Evolutionary conservation across 2,113 vertebrate species (phyloP), one percentile per base, ranked within the genome.

Genomic region (Saiga tatarica): DNA sequence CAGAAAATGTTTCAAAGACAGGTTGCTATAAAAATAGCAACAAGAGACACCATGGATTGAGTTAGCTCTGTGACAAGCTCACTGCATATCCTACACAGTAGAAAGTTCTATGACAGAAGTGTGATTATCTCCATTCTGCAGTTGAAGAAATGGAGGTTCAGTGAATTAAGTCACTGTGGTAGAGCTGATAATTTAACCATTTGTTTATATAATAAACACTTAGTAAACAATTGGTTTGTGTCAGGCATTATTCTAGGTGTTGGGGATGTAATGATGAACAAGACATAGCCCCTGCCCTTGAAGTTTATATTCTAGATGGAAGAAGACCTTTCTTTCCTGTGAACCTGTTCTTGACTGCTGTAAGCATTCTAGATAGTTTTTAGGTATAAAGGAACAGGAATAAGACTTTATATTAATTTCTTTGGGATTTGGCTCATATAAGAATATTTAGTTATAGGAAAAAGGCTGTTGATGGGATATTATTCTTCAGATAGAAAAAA

Each of bases 1-100:
- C 30, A 78, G 62, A 39, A 92, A 93, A 86, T 55, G 52, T 64
- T 78, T 92, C 87, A 89, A 79, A 95, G 30, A 92, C 28, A 95
- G 17, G 1, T 76, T 84, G 53, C 10, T 64, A n/a, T 79, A 67
- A 84, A 92, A 91, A 59, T 25, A 92, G 87, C 67, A 71, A n/a
- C 4, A 59, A 64, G 7, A 76, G 53, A 39, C 5, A 19, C 28
- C 50, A 21, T 21, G 47, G 52, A 28, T 28, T 78, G 53, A 76
- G 42, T 39, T 21, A 67, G 5, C 60, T 28, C 86, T 16, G 1
- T 16, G 28, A 3, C 36, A n/a, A 93, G 47, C 33, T 90, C 28
- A 50, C 13, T 67, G 47, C 2, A 28, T 14, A 52, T 0, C 3
- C 10, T 13, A 28, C 39, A 59, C 14, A 50, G 12, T 30, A 55